Percentiles rank a stretch among this genome's conserved stretches.
These are phyloP conservation scores for Clunio marinus DNA, from an alignment of 2,888 invertebrate species.

Conservation along the genomic window DNA sequence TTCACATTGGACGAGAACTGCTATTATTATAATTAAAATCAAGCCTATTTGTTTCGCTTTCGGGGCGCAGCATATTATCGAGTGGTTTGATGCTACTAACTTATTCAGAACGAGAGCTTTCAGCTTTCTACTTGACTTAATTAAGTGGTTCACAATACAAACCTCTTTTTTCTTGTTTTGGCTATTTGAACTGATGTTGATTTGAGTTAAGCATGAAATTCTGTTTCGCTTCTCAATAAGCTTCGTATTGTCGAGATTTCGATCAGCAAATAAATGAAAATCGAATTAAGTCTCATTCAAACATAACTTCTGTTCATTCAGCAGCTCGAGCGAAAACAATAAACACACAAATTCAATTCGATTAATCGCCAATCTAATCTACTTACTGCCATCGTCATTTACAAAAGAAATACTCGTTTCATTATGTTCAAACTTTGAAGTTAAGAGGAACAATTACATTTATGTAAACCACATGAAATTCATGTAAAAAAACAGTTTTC, in stretches of 20 bases:
- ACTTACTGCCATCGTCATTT: neutral
- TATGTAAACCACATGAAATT: too few species aligned
- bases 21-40: neutral
- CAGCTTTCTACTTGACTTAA: neutral
- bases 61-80: neutral
- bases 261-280: neutral
- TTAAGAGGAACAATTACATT: too few species aligned
- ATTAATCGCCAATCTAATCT: conserved; percentile 6
- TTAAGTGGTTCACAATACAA: too few species aligned
- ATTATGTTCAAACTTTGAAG: too few species aligned
- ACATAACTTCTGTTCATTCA: neutral
- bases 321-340: neutral
- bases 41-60: neutral
- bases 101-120: neutral
- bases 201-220: neutral
- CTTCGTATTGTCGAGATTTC: neutral
- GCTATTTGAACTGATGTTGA: neutral
- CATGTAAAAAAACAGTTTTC: neutral
- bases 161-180: too few species aligned
- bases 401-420: too few species aligned
- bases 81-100: neutral
- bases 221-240: neutral
- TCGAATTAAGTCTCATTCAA: neutral
- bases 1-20: neutral
- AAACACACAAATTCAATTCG: neutral